A percentile compares a stretch with the other conserved stretches of the same genome.
Conservation (phyloP, 2,888 invertebrate genomes). For the Watsonalla binaria region DNA sequence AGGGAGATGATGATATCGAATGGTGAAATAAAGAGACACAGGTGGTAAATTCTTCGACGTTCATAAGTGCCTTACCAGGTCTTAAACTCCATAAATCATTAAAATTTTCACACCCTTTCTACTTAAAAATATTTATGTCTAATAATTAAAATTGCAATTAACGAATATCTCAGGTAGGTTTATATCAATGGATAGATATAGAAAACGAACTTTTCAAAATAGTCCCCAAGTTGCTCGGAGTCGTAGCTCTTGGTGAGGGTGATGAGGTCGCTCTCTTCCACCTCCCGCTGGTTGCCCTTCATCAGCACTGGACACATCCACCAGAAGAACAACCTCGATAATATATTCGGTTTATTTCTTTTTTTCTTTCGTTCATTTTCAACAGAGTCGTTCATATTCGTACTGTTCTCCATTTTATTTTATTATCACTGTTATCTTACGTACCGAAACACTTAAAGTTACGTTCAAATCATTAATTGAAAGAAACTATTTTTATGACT, state of each 20-base stretch:
- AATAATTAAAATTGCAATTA: too few species aligned
- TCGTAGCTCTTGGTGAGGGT: conserved; percentile 78
- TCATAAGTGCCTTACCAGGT: too few species aligned
- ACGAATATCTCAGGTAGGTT: too few species aligned
- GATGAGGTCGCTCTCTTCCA: conserved; percentile 83
- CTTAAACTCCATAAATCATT: too few species aligned
- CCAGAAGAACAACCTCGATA: conserved; percentile 63
- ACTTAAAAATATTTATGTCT: too few species aligned
- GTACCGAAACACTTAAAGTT: conserved; percentile 7
- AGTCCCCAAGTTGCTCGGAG: conserved; percentile 79
- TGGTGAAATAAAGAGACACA: too few species aligned
- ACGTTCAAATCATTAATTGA: conserved; percentile 1
- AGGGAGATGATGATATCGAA: too few species aligned
- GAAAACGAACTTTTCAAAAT: conserved; percentile 72
- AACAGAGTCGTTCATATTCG: conserved; percentile 11
- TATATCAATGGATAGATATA: neutral
- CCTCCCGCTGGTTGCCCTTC: conserved; percentile 77
- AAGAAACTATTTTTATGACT: too few species aligned
- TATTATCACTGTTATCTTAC: conserved; percentile 9
- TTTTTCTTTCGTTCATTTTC: conserved; percentile 12
- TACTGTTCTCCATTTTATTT: conserved; percentile 22
- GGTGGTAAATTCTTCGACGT: too few species aligned
- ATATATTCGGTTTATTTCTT: conserved; percentile 50
- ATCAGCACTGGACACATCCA: conserved; percentile 71
- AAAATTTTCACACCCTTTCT: too few species aligned